phyloP scores from a whole-genome alignment of 2,797 vertebrate species.

The Protonibea diacanthus region DNA sequence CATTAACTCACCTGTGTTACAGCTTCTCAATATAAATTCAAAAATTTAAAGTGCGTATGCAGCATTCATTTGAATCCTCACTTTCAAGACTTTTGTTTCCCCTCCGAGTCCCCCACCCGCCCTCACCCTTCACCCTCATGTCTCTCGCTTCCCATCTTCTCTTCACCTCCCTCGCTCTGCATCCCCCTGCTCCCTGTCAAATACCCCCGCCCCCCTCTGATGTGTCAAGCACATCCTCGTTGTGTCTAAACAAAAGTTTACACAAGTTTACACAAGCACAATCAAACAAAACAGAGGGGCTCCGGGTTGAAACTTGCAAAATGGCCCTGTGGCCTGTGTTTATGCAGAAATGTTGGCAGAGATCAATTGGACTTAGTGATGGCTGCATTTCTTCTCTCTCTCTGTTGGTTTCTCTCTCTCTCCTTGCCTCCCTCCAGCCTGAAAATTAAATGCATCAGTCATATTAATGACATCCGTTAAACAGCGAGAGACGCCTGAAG shows the following conservation, averaged over 20 bases:
- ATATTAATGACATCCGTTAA: conserved; percentile 45
- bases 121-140: background rate
- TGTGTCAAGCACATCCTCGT: conserved; percentile 66
- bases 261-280: conserved; percentile 74
- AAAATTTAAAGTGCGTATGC: background rate
- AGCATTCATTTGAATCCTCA: background rate
- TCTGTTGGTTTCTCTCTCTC: background rate
- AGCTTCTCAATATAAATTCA: background rate
- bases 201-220: conserved; percentile 11
- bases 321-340: conserved; percentile 51
- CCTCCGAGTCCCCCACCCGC: background rate
- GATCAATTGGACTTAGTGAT: conserved; percentile 59
- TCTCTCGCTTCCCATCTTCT: background rate
- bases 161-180: background rate
- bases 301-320: conserved; percentile 65
- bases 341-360: conserved; percentile 65
- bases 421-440: conserved; percentile 20
- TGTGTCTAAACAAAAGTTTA: conserved; percentile 77
- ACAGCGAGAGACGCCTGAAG: conserved; percentile 36
- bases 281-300: conserved; percentile 72
- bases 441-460: conserved; percentile 48
- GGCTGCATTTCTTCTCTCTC: conserved; percentile 47
- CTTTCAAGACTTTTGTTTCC: background rate
- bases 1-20: background rate
- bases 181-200: background rate